Percentiles rank a stretch among this genome's conserved stretches.
These are phyloP conservation scores for Melolontha melolontha DNA, from an alignment of 2,888 invertebrate species.

Conservation along the genomic window DNA sequence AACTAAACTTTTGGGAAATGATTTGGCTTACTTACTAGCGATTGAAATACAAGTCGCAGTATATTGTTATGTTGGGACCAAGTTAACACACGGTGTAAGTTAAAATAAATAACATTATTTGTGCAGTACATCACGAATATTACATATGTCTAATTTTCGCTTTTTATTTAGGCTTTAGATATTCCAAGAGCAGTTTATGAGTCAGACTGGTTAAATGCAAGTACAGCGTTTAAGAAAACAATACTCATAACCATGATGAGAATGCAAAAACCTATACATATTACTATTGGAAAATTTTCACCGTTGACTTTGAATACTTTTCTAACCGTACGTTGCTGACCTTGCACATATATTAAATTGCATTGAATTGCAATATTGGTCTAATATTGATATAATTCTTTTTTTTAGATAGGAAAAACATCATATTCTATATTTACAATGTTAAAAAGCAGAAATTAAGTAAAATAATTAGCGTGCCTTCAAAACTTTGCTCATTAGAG, in stretches of 20 bases:
- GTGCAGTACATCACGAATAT: neutral
- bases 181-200: conserved; percentile 49
- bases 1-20: conserved; percentile 36
- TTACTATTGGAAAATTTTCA: conserved; percentile 53
- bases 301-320: conserved; percentile 50
- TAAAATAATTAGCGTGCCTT: neutral
- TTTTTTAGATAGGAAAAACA: conserved; percentile 48
- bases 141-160: no score
- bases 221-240: conserved; percentile 47
- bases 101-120: neutral
- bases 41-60: conserved; percentile 44
- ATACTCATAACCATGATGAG: conserved; percentile 52
- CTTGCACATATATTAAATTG: neutral
- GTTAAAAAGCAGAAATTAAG: conserved; percentile 39
- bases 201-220: conserved; percentile 50
- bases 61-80: conserved; percentile 45
- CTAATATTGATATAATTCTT: neutral
- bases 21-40: conserved; percentile 45
- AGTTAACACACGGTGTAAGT: conserved; percentile 43
- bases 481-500: no score
- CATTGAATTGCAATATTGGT: neutral
- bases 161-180: conserved; percentile 38
- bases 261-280: conserved; percentile 51
- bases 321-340: conserved; percentile 47
- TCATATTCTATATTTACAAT: conserved; percentile 49